Conservation (phyloP, 2,797 vertebrate species). For the Cephalopachus bancanus region DNA sequence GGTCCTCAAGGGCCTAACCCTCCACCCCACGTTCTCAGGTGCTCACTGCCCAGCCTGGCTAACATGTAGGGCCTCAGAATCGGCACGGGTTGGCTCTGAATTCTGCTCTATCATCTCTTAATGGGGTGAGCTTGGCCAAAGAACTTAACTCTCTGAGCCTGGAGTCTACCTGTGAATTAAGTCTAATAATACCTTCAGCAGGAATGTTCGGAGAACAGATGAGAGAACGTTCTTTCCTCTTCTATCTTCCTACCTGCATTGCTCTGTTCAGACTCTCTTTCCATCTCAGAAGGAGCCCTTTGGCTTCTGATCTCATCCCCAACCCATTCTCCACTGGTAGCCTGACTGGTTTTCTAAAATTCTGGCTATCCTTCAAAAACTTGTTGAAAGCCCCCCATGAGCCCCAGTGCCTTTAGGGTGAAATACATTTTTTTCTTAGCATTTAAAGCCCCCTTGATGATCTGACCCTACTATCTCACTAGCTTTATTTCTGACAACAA, state of each 20-base stretch:
- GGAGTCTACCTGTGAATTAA: neutral
- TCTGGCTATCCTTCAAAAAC: neutral
- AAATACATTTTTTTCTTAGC: neutral
- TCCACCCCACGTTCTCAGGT: rapidly evolving
- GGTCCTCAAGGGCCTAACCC: neutral
- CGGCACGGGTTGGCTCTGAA: neutral
- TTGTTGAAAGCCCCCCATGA: neutral
- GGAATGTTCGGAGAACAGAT: neutral
- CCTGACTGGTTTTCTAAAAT: neutral
- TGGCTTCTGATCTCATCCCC: neutral
- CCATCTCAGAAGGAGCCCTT: neutral
- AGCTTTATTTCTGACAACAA: neutral
- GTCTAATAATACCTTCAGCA: neutral
- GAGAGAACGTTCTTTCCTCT: neutral
- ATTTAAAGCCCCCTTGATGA: neutral
- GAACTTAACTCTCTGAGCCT: neutral
- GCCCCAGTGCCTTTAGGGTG: neutral
- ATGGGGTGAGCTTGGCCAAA: neutral
- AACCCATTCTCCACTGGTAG: neutral
- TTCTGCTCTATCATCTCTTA: neutral
- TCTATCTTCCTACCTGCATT: neutral
- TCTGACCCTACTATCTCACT: neutral
- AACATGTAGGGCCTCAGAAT: neutral
- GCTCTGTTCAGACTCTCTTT: neutral
- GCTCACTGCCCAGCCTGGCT: neutral